These are phyloP conservation scores for Drosophila sordidapex DNA, from an alignment of 2,888 invertebrate genomes.

Conservation along the genomic window DNA sequence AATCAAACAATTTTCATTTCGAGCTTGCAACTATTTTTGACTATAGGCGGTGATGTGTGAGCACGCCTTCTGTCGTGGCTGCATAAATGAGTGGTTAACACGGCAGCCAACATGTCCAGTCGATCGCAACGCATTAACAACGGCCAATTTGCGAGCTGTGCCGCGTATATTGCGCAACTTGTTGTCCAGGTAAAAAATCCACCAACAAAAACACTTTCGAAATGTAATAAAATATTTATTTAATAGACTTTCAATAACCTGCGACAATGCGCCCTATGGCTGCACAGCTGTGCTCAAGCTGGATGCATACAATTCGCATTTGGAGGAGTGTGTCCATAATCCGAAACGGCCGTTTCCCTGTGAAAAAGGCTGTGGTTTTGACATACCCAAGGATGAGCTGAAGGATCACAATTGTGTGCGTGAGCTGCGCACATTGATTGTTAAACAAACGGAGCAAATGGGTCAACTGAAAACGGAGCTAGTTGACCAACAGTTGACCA, in stretches of 20 bases:
- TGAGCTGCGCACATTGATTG: conserved; percentile 93
- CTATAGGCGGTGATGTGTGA: conserved; percentile 94
- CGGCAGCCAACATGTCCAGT: conserved; percentile 97
- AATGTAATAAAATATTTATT: neutral
- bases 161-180: conserved; percentile 97
- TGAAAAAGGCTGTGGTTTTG: conserved; percentile 96
- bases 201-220: conserved; percentile 2
- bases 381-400: conserved; percentile 97
- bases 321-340: conserved; percentile 96
- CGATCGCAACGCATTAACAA: conserved; percentile 95
- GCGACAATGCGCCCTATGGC: conserved; percentile 95
- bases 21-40: conserved; percentile 81
- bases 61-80: conserved; percentile 97
- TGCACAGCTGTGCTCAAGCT: conserved; percentile 94
- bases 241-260: conserved; percentile 92
- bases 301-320: conserved; percentile 93
- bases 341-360: conserved; percentile 97
- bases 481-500: conserved; percentile 93
- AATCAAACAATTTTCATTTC: conserved; percentile 13
- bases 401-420: conserved; percentile 97
- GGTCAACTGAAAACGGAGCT: conserved; percentile 94
- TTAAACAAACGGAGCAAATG: conserved; percentile 94
- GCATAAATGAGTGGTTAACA: conserved; percentile 97
- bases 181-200: conserved; percentile 89
- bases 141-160: conserved; percentile 95